Percentiles rank a stretch among this genome's conserved stretches.
phyloP scores from a whole-genome alignment of 2,797 vertebrate genomes.

The Thalassophryne amazonica region DNA sequence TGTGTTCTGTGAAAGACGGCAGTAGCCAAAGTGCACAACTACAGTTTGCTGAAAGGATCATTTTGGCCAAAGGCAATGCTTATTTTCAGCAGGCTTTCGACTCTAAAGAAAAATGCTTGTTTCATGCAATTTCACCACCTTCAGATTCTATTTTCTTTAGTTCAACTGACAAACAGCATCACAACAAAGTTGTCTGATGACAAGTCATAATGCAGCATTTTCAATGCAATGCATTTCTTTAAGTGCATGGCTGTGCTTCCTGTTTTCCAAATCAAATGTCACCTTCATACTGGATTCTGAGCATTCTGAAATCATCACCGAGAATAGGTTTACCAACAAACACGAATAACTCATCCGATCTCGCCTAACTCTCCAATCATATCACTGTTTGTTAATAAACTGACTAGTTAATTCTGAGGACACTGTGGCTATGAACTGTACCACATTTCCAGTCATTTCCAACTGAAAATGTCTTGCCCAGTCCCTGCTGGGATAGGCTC shows the following conservation, averaged over 20 bases:
- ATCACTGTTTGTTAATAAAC: too few relatives aligned
- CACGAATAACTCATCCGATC: not conserved
- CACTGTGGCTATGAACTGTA: too few relatives aligned
- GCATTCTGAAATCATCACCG: not conserved
- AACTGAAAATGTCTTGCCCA: too few relatives aligned
- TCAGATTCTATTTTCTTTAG: slow-evolving; percentile 13
- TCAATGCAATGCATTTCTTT: not conserved
- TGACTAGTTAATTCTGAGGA: too few relatives aligned
- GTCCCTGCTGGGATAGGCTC: too few relatives aligned
- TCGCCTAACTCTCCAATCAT: slow-evolving; percentile 1
- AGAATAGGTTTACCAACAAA: too few relatives aligned
- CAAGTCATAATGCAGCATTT: not conserved
- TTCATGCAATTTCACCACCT: slow-evolving; percentile 2
- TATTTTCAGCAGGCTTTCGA: slow-evolving; percentile 3
- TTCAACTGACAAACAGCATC: slow-evolving; percentile 16
- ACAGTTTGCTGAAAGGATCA: slow-evolving; percentile 22
- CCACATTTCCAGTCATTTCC: too few relatives aligned
- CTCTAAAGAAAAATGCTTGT: slow-evolving; percentile 21
- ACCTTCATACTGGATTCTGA: too few relatives aligned
- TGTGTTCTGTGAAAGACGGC: not conserved
- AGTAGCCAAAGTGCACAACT: slow-evolving; percentile 7
- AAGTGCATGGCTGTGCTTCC: too few relatives aligned
- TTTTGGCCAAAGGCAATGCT: slow-evolving; percentile 21
- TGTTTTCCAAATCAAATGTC: too few relatives aligned
- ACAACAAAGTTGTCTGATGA: slow-evolving; percentile 6